phyloP scores from a whole-genome alignment of 2,113 vertebrate genomes.

The Erythrocercus mccallii region DNA sequence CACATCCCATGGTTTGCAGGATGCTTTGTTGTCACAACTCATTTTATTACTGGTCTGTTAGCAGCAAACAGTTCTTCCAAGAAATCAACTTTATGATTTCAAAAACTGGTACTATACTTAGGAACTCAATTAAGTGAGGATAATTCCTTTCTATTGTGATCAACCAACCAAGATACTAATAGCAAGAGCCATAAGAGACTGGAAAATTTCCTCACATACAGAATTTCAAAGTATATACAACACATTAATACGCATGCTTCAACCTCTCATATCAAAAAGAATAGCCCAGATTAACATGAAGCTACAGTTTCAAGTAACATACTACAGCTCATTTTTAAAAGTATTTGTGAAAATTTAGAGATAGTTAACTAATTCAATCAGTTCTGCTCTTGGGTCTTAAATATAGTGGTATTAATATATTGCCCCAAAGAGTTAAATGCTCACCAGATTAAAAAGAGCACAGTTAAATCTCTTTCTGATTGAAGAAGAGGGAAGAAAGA shows the following conservation, averaged over 20 bases:
- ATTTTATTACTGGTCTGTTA: neutral
- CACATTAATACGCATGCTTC: fast-evolving
- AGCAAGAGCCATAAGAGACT: neutral
- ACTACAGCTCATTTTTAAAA: neutral
- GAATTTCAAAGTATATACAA: neutral
- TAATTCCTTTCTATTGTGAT: neutral
- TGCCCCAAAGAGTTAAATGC: neutral
- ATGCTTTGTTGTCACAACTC: fast-evolving
- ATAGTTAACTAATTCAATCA: neutral
- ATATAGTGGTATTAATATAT: neutral
- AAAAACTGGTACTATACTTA: neutral
- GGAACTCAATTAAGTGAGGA: neutral
- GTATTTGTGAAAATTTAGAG: neutral
- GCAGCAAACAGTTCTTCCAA: neutral
- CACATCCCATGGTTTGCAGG: neutral
- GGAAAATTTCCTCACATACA: neutral
- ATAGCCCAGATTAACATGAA: neutral
- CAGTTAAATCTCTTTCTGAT: neutral
- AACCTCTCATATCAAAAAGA: neutral
- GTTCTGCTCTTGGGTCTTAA: neutral
- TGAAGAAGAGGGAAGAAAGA: neutral
- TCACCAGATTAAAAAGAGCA: neutral
- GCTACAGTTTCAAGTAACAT: neutral
- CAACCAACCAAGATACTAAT: neutral
- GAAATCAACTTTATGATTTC: neutral